Evolutionary conservation across 2,797 vertebrate species (phyloP).

Genomic region (Phalloptychus januarius): DNA sequence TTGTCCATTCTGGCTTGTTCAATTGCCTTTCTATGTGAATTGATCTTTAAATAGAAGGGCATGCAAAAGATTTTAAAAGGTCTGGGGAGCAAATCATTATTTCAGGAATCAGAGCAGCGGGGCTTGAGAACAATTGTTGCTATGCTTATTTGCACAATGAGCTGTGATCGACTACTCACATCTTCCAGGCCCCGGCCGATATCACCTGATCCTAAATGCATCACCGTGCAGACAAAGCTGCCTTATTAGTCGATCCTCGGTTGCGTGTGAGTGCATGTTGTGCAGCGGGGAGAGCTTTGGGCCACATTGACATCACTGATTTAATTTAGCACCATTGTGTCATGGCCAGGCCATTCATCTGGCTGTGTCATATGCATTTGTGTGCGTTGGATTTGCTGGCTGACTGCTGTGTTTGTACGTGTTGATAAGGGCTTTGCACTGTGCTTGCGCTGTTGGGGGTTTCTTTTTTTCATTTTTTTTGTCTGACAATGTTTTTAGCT

Average conservation of each 20-base stretch:
- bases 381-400: constrained; percentile 53
- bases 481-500: constrained; percentile 8
- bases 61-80: constrained; percentile 44
- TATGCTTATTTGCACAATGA: constrained; percentile 67
- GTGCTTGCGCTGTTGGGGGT: constrained; percentile 9
- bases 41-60: constrained; percentile 36
- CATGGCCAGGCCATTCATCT: constrained; percentile 66
- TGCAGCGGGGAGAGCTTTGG: constrained; percentile 50
- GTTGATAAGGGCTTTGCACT: constrained; percentile 66
- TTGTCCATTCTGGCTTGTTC: constrained; percentile 6
- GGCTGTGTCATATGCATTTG: constrained; percentile 52
- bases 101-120: constrained; percentile 55
- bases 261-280: constrained; percentile 42
- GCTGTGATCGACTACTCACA: constrained; percentile 63
- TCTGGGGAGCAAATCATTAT: constrained; percentile 56
- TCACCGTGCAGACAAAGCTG: constrained; percentile 63
- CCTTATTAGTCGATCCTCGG: constrained; percentile 68
- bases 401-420: constrained; percentile 66
- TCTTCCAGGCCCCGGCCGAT: constrained; percentile 42
- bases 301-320: constrained; percentile 75
- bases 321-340: constrained; percentile 79
- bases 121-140: constrained; percentile 59
- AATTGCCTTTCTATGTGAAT: constrained; percentile 7
- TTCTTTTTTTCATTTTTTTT: background rate
- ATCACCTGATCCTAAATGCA: constrained; percentile 63